These are phyloP conservation scores for Podiceps cristatus DNA, from an alignment of 2,113 vertebrate genomes.

Conservation along the genomic window DNA sequence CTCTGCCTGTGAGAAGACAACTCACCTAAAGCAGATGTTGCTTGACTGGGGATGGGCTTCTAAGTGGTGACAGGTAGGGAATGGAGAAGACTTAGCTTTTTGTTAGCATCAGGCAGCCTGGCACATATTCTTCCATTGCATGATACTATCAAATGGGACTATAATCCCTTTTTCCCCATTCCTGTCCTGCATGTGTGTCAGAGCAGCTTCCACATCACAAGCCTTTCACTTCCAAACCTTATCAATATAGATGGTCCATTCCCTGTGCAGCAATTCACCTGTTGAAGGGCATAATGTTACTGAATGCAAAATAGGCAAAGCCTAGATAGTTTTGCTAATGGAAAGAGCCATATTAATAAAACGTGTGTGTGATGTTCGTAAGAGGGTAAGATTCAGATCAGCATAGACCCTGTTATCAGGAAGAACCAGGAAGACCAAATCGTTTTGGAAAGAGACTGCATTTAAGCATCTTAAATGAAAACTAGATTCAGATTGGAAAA, in stretches of 20 bases:
- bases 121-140: background rate
- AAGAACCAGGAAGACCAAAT: background rate
- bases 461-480: constrained; percentile 30
- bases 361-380: background rate
- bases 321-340: background rate
- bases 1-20: background rate
- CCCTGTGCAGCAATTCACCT: background rate
- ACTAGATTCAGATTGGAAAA: constrained; percentile 28
- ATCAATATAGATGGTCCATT: background rate
- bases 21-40: background rate
- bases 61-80: background rate
- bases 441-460: constrained; percentile 6
- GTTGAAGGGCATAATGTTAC: background rate
- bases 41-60: background rate
- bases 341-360: background rate
- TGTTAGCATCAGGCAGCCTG: background rate
- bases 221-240: background rate
- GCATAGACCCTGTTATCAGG: background rate
- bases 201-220: background rate
- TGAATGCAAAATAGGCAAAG: background rate
- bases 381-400: background rate
- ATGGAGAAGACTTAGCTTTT: background rate
- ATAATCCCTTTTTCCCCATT: background rate
- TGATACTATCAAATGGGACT: background rate
- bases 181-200: background rate